Conservation (phyloP, 2,113 vertebrate genomes). For the Melospiza melodia region DNA sequence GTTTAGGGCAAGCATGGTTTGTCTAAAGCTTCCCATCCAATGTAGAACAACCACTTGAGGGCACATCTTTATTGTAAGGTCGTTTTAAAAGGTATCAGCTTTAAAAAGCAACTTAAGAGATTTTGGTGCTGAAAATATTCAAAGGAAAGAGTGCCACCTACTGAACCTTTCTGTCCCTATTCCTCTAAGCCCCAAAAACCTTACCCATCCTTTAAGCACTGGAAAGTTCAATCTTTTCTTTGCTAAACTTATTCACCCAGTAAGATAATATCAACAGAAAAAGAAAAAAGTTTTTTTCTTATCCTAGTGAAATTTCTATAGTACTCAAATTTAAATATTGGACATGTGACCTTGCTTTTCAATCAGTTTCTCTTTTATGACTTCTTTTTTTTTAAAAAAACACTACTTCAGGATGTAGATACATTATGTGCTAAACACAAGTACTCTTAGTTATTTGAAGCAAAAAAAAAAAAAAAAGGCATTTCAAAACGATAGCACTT, state of each 20-base stretch:
- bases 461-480: background rate
- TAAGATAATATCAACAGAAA: background rate
- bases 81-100: background rate
- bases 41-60: background rate
- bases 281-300: background rate
- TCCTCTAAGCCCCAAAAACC: background rate
- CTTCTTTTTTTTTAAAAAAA: background rate
- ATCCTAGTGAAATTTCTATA: background rate
- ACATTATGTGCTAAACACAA: background rate
- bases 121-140: background rate
- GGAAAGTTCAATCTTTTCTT: background rate
- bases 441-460: background rate
- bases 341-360: background rate
- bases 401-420: background rate
- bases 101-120: background rate
- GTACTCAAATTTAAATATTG: background rate
- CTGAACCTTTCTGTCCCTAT: conserved; percentile 17
- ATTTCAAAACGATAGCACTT: background rate
- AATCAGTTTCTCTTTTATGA: background rate
- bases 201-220: background rate
- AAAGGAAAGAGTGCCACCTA: conserved; percentile 63
- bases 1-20: background rate
- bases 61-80: background rate
- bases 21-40: background rate
- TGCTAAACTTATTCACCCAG: background rate